These are phyloP conservation scores for Takifugu bimaculatus DNA, from an alignment of 2,113 vertebrate species.

Conservation along the genomic window DNA sequence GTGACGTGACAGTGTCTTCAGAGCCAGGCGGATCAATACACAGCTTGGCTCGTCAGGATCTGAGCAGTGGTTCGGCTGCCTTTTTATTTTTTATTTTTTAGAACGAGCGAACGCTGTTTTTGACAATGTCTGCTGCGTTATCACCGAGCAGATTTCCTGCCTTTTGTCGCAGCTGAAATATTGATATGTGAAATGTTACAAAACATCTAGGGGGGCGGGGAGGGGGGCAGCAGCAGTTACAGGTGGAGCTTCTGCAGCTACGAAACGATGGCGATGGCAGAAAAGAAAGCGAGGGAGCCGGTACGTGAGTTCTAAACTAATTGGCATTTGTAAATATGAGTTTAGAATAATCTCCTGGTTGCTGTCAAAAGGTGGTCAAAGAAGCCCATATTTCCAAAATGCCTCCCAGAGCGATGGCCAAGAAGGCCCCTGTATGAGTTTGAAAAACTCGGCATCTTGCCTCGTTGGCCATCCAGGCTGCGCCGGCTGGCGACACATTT, in stretches of 20 bases:
- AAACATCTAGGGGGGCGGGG: slow-evolving; percentile 38
- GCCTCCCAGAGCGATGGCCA: slow-evolving; percentile 60
- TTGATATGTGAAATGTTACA: slow-evolving; percentile 56
- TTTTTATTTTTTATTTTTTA: slow-evolving; percentile 20
- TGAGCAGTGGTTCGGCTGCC: slow-evolving; percentile 64
- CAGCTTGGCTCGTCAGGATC: slow-evolving; percentile 58
- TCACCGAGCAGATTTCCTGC: slow-evolving; percentile 66
- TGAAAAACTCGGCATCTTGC: slow-evolving; percentile 67
- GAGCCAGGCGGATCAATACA: slow-evolving; percentile 77
- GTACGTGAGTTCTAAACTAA: slow-evolving; percentile 23
- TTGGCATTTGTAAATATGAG: slow-evolving; percentile 44
- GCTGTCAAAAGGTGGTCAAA: slow-evolving; percentile 60
- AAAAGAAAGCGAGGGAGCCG: background rate
- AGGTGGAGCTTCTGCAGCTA: background rate
- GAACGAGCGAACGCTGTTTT: slow-evolving; percentile 48
- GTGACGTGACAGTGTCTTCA: slow-evolving; percentile 77
- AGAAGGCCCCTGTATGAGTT: slow-evolving; percentile 64
- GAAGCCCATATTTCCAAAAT: slow-evolving; percentile 54
- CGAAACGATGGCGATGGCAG: background rate
- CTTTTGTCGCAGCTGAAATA: slow-evolving; percentile 61
- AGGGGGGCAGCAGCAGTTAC: background rate
- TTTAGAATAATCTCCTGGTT: slow-evolving; percentile 43
- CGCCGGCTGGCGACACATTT: slow-evolving; percentile 62
- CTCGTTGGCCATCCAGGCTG: slow-evolving; percentile 68
- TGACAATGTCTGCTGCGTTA: slow-evolving; percentile 55